Conservation (phyloP, 2,888 invertebrate species). For the Lithophane leautieri region DNA sequence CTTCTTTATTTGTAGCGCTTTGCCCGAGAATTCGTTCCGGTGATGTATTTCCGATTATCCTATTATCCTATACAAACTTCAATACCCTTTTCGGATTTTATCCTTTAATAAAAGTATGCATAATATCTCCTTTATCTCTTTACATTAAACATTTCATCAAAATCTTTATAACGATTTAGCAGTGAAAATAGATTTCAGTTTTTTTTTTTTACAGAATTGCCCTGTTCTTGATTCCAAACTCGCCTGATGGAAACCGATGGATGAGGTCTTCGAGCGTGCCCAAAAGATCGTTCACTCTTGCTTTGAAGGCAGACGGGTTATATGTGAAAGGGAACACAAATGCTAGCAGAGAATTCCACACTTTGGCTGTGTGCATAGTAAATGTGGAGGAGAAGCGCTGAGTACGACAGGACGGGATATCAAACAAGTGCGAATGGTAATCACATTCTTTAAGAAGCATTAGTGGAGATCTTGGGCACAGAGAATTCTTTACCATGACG, state of each 20-base stretch:
- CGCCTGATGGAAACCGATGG: too few species aligned
- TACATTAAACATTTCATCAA: background rate
- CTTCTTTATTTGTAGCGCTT: background rate
- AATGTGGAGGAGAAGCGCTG: too few species aligned
- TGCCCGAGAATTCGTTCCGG: background rate
- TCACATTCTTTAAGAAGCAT: background rate
- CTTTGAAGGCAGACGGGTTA: too few species aligned
- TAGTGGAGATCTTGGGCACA: background rate
- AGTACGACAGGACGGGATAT: too few species aligned
- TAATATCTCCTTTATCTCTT: slow-evolving; percentile 16
- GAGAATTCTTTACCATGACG: background rate
- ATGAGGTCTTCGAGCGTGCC: too few species aligned
- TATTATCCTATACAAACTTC: slow-evolving; percentile 36
- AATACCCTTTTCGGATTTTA: background rate
- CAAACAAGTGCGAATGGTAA: too few species aligned
- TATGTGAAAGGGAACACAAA: too few species aligned
- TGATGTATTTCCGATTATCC: slow-evolving; percentile 12
- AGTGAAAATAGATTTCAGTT: background rate
- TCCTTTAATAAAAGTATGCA: slow-evolving; percentile 26
- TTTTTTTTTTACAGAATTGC: too few species aligned
- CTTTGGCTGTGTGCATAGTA: too few species aligned
- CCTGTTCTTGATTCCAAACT: too few species aligned
- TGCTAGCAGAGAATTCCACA: too few species aligned
- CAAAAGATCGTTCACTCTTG: too few species aligned
- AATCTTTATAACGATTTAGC: background rate